Conservation (phyloP, 2,113 vertebrate genomes). For the Colossoma macropomum region DNA sequence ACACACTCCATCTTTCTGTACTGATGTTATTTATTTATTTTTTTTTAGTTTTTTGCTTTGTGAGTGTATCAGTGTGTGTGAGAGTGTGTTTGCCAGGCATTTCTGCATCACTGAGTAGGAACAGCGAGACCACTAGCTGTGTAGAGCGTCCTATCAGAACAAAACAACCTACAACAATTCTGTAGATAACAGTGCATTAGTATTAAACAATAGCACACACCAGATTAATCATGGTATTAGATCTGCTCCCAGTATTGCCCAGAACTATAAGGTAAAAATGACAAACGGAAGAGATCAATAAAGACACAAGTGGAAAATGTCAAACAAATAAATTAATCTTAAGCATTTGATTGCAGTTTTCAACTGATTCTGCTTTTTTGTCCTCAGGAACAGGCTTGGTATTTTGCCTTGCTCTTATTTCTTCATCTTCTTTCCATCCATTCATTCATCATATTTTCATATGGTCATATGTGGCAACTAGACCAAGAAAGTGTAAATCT, state of each 20-base stretch:
- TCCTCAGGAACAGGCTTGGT: neutral
- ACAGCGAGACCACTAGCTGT: neutral
- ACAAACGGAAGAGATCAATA: neutral
- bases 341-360: neutral
- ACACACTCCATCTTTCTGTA: no score
- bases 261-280: neutral
- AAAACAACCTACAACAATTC: no score
- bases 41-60: no score
- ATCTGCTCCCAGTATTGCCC: neutral
- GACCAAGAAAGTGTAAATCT: neutral
- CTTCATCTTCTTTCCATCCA: neutral
- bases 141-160: no score
- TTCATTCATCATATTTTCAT: neutral
- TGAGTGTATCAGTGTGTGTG: neutral
- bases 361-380: neutral
- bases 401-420: neutral
- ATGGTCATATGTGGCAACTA: neutral
- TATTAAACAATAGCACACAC: neutral
- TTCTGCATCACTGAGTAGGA: neutral
- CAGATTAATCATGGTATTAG: neutral
- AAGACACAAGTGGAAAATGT: neutral
- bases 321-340: neutral
- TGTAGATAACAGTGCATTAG: neutral
- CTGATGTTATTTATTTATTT: neutral
- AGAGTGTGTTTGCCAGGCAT: neutral